Evolutionary conservation across 2,888 invertebrate species (phyloP), one percentile per base, ranked within the genome.

Genomic region (Tetranychus truncatus): DNA sequence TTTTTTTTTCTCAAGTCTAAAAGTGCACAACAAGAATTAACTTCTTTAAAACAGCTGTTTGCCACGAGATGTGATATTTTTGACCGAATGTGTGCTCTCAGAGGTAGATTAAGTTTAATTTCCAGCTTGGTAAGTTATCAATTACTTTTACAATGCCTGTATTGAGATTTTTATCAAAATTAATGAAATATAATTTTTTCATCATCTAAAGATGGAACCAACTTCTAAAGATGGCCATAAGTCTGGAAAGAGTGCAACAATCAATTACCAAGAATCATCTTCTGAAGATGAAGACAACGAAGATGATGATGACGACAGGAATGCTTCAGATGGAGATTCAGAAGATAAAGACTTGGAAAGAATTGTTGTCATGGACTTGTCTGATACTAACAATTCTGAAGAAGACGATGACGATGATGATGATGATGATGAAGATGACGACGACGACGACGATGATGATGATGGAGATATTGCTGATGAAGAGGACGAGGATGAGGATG

Each of bases 41-140:
- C 85, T 15, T 85, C 86, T 4, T 83, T 87, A 77, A 83, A 88
- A 79, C 85, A 85, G 77, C 83, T 86, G 71, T 85, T 88, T 77
- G 86, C 87, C 78, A 84, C 84, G 7, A 83, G 88, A 78, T 82
- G 86, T 73, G 81, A 82, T 18, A 81, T 87, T 44, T 82, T 87
- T 74, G 82, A 84, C 4, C 85, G 86, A 72, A 81, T 88, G 76
- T 85, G 85, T 72, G 84, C 84, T 79, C 82, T 89, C 74, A 85
- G 85, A 79, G 89, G 88, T 6, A 85, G 88, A 72, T 82, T 89
- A 66, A 86, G 87, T 78, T 83, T 88, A 45, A 81, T 88, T 67
- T 24, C 77, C 11, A 76, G 77, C 20, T 77, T 78, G 75, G 78
- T 79, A 76, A 66, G 24, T 66, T 18, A 24, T 24, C 24, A 44